Base-by-base conservation (phyloP, 2,113 vertebrate species). In the Syngnathus floridae region DNA sequence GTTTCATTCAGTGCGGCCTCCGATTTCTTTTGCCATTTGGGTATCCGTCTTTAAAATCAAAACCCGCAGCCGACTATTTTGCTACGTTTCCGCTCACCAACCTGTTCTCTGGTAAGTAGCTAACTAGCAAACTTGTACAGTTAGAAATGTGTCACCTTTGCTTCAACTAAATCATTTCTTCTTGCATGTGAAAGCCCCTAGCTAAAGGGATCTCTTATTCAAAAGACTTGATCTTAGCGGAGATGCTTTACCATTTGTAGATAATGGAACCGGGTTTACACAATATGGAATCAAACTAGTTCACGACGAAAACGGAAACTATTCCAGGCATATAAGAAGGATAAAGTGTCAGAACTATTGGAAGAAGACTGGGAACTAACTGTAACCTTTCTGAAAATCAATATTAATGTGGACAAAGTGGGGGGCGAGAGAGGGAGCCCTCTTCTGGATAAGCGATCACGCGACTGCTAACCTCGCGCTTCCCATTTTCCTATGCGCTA, bases 121-220 rank as follows among this genome's bases (percentile, higher is more conserved):
- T 54, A 63, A 62, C 58, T 37, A 60, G 54, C 40, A 49, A 35
- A 26, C 62, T 19, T 45, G 40, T 21, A 43, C 40, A 26, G 59
- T 61, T 45, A 21, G 21, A 61, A 61, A 43, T 22, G 58, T 41
- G n/a, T 61, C n/a, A 43, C 11, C 13, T 56, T 56, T 17, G 26
- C 54, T 56, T 56, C 5, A 26, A 14, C 26, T 35, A 13, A 7
- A 55, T 46, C 43, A 5, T 16, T 17, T 14, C 7, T 56, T 56
- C 26, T 16, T 16, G 31, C 54, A 16, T 8, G 35, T 56, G 54
- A 7, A 16, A 56, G 13, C 26, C 4, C 13, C 2, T 14, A 35
- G 5, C 4, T 6, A 16, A 13, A 4, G 19, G 8, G 56, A 10
- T 56, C 5, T 31, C 7, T 36, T 16, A 13, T 26, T 35, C 1